Evolutionary conservation across 2,888 invertebrate species (phyloP), one percentile per base, ranked within the genome.

Genomic region (Xylota sylvarum): DNA sequence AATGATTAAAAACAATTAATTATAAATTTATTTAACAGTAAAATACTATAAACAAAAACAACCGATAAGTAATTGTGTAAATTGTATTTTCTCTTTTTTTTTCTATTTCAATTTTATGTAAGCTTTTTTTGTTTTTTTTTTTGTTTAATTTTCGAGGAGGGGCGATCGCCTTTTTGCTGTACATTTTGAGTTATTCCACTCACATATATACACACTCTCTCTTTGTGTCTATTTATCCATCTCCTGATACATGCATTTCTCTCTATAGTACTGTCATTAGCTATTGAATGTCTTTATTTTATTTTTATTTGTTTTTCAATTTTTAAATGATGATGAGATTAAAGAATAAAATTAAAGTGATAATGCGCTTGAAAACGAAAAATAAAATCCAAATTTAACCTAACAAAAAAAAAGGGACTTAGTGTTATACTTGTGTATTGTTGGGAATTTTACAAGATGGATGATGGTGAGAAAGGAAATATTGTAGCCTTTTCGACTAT

Each of bases 311-410:
- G 46, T 73, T 84, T 81, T 77, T 77, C 58, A 72, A 72, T 76
- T 81, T 69, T 48, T 60, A 74, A 74, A 84, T 84, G 65, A 76
- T 78, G 73, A 86, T 86, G 86, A 82, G 86, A 82, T 86, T 86
- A 86, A 86, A 86, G 67, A 86, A 85, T 72, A 72, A 81, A 81
- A 78, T 81, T 82, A 86, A 86, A 86, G 86, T 86, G 86, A 86
- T 86, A 77, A 73, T 82, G 56, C 82, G 82, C 86, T 86, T 86
- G 87, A 87, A 87, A 88, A 85, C 79, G 83, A 86, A 77, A 86
- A 80, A 86, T 83, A 86, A 88, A 88, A 86, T 77, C 82, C 82
- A 86, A 82, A 86, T 86, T 86, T 83, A 77, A 86, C 82, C 86
- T 81, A 86, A 86, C 60, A 82, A 77, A 85, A 43, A 10, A 85